phyloP scores from a whole-genome alignment of 1,140 invertebrate species.

The Agrilus planipennis region DNA sequence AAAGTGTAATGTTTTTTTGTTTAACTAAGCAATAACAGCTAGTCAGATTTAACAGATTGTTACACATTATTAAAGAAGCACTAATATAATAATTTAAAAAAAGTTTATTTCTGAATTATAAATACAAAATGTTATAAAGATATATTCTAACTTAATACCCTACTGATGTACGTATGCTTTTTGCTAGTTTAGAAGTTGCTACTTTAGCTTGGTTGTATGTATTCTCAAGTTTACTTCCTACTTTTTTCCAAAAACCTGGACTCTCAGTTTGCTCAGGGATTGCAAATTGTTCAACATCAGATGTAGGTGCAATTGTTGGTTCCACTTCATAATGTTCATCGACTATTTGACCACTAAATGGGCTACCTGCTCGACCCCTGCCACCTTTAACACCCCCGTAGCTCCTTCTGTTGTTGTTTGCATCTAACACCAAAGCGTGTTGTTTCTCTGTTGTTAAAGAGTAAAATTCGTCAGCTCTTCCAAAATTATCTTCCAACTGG shows the following conservation, averaged over 20 bases:
- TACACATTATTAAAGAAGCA: no score
- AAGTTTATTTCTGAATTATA: no score
- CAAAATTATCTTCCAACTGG: no score
- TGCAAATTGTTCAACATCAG: not conserved
- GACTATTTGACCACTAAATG: not conserved
- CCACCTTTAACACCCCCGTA: constrained; percentile 6
- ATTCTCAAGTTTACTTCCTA: constrained; percentile 10
- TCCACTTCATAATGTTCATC: not conserved
- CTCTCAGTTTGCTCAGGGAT: constrained; percentile 1
- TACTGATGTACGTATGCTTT: not conserved
- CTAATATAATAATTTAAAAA: no score
- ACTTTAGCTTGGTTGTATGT: constrained; percentile 7
- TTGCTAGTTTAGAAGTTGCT: not conserved
- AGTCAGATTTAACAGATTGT: no score
- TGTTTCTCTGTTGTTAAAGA: no score
- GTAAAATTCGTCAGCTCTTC: no score
- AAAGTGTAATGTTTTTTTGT: no score
- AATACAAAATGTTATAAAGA: no score
- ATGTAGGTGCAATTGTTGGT: not conserved
- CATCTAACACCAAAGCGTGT: no score
- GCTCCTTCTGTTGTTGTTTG: not conserved
- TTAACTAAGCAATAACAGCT: no score
- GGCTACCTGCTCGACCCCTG: constrained; percentile 3
- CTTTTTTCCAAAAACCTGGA: constrained; percentile 13
- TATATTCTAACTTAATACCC: no score